Evolutionary conservation across 2,888 invertebrate species (phyloP).

Genomic region (Noctua janthe): DNA sequence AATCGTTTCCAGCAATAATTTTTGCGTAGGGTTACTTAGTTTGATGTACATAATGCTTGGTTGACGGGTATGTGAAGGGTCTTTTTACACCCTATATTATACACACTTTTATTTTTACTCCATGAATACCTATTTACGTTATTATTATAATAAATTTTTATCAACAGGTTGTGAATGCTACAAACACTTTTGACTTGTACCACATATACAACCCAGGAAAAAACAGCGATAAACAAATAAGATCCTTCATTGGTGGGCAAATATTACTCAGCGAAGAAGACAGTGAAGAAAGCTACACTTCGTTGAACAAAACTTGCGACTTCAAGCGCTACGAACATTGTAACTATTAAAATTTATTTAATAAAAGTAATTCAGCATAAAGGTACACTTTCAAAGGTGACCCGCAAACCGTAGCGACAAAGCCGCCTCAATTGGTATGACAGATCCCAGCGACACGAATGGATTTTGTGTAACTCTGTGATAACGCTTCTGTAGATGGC

Average conservation of each 20-base stretch:
- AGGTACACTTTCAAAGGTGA: neutral
- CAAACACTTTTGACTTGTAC: slow-evolving; percentile 28
- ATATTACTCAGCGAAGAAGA: neutral
- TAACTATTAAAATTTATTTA: slow-evolving; percentile 11
- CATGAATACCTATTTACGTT: too few relatives aligned
- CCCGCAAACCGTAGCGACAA: neutral
- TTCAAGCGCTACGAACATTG: slow-evolving; percentile 24
- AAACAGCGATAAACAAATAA: neutral
- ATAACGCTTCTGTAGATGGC: neutral
- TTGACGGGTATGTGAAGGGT: too few relatives aligned
- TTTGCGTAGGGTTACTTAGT: too few relatives aligned
- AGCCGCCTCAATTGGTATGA: neutral
- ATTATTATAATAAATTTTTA: too few relatives aligned
- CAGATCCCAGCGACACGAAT: neutral
- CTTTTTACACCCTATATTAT: too few relatives aligned
- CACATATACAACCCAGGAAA: slow-evolving; percentile 13
- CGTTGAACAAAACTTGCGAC: neutral
- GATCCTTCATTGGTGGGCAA: slow-evolving; percentile 22
- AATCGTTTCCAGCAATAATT: too few relatives aligned
- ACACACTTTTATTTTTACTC: too few relatives aligned
- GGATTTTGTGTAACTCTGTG: neutral
- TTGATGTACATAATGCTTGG: too few relatives aligned
- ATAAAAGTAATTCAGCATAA: neutral
- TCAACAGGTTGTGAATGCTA: slow-evolving; percentile 22
- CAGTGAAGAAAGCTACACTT: neutral